Evolutionary conservation across 2,888 invertebrate genomes (phyloP), one percentile per base, ranked within the genome.

Genomic region (Ectobius pallidus): DNA sequence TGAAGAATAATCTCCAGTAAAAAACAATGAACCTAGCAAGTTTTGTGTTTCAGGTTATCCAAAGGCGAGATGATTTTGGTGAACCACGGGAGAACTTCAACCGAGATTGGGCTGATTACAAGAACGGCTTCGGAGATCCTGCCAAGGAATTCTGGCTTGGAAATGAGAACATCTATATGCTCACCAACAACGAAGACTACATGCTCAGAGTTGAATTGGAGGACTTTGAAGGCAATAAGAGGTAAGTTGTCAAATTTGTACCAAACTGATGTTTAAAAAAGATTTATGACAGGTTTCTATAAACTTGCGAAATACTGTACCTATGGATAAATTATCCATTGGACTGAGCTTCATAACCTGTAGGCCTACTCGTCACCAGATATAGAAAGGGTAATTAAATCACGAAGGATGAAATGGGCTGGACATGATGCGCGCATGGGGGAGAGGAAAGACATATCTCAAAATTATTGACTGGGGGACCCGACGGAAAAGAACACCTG

Each of bases 91-190:
- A 95, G 82, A 95, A 94, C 82, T 96, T 96, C 85, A 95, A 95
- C 82, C 86, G 94, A 1, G 95, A 95, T 82, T 96, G 96, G 95
- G 90, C 92, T 72, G 95, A 96, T 80, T 96, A 96, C 83, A 95
- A 95, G 82, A 95, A 95, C 80, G 96, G 96, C 1, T 96, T 96
- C 81, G 96, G 95, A 2, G 95, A 96, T 84, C 93, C 95, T 0
- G 91, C 90, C 77, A 91, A 93, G 80, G 95, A 96, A 82, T 94
- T 96, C 83, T 96, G 95, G 95, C 87, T 96, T 30, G 96, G 96
- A 69, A 96, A 96, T 80, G 95, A 96, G 82, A 96, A 96, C 80
- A 95, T 96, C 76, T 95, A 95, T 82, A 94, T 95, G 93, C 86
- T 96, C 61, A 95, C 96, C 46, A 95, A 95, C 81, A 94, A 95